Evolutionary conservation across 1,140 invertebrate genomes (phyloP).

Genomic region (Aethina tumida): DNA sequence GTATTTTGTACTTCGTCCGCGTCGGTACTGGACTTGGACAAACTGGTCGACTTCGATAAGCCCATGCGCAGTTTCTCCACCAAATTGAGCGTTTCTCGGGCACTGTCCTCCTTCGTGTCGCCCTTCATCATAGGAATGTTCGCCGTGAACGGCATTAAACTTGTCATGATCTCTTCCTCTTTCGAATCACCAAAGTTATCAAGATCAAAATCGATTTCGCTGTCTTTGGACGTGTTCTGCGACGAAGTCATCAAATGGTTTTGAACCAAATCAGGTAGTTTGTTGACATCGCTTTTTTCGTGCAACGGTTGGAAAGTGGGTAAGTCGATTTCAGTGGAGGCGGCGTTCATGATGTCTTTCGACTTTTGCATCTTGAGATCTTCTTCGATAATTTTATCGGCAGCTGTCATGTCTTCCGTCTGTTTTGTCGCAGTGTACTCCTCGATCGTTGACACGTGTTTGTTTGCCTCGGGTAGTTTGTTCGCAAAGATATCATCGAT

Average conservation of each 20-base stretch:
- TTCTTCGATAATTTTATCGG: slow-evolving; percentile 19
- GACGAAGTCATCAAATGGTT: slow-evolving; percentile 59
- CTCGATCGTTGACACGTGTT: slow-evolving; percentile 7
- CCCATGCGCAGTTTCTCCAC: slow-evolving; percentile 67
- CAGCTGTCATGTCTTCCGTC: slow-evolving; percentile 15
- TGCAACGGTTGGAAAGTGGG: no score
- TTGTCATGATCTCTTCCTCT: slow-evolving; percentile 47
- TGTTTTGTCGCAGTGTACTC: slow-evolving; percentile 12
- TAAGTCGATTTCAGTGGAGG: slow-evolving; percentile 10
- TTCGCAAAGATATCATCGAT: slow-evolving; percentile 25
- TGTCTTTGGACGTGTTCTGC: slow-evolving; percentile 50
- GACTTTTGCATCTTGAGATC: slow-evolving; percentile 15
- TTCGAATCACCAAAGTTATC: slow-evolving; percentile 52
- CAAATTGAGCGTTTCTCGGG: slow-evolving; percentile 64
- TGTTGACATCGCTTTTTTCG: slow-evolving; percentile 14
- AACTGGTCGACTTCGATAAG: slow-evolving; percentile 47
- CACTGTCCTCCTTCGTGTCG: slow-evolving; percentile 67
- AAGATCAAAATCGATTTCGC: slow-evolving; percentile 49
- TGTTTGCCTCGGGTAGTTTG: slow-evolving; percentile 23
- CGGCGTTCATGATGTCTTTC: slow-evolving; percentile 8
- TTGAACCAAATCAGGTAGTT: slow-evolving; percentile 16
- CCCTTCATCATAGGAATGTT: slow-evolving; percentile 58
- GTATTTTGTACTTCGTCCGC: slow-evolving; percentile 28
- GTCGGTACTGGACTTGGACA: no score
- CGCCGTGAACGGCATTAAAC: slow-evolving; percentile 47